phyloP scores from a whole-genome alignment of 2,888 invertebrate species.

The Diplolepis rosae region DNA sequence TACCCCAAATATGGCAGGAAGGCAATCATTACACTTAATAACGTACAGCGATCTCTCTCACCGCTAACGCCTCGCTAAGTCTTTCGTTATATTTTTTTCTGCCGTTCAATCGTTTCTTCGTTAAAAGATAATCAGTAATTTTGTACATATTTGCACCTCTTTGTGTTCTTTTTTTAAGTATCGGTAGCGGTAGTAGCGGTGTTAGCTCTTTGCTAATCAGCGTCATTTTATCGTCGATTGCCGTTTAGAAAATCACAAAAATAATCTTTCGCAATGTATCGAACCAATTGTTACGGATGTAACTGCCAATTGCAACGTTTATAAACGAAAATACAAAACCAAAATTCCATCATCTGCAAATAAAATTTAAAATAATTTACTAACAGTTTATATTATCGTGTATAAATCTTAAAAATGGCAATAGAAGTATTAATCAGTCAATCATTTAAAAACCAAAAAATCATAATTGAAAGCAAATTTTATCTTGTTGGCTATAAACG shows the following conservation, averaged over 20 bases:
- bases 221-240: constrained; percentile 39
- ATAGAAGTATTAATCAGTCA: too few relatives aligned
- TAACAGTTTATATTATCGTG: too few relatives aligned
- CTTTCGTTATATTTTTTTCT: constrained; percentile 32
- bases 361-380: too few relatives aligned
- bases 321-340: too few relatives aligned
- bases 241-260: constrained; percentile 49
- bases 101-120: constrained; percentile 9
- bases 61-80: constrained; percentile 46
- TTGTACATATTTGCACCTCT: constrained; percentile 53
- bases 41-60: constrained; percentile 73
- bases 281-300: constrained; percentile 43
- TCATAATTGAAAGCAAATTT: too few relatives aligned
- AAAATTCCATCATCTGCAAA: too few relatives aligned
- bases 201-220: constrained; percentile 38
- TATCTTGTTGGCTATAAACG: too few relatives aligned
- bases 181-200: constrained; percentile 26
- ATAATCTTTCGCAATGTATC: constrained; percentile 48
- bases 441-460: too few relatives aligned
- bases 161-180: constrained; percentile 9
- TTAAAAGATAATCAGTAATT: constrained; percentile 52
- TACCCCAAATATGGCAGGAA: constrained; percentile 80
- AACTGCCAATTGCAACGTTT: too few relatives aligned
- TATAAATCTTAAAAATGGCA: too few relatives aligned
- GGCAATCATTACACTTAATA: constrained; percentile 77